Percentiles rank a stretch among this genome's conserved stretches.
These are phyloP conservation scores for Anas capensis DNA, from an alignment of 2,797 vertebrate genomes.

Conservation along the genomic window DNA sequence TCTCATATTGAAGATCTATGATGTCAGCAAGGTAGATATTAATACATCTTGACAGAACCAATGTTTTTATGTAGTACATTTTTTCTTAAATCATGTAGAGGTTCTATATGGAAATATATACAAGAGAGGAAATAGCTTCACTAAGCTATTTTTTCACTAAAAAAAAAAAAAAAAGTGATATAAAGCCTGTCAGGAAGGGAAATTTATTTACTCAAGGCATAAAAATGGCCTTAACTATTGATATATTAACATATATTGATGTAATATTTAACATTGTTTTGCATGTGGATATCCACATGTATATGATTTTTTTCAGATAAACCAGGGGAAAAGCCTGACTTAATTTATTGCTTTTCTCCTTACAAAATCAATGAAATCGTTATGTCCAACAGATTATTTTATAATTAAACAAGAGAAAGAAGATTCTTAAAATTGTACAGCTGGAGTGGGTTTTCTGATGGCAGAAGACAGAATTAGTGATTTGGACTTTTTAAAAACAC, in stretches of 20 bases:
- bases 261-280: not conserved
- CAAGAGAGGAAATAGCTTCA: not conserved
- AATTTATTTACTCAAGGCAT: not conserved
- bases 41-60: not conserved
- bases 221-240: not conserved
- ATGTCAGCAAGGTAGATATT: not conserved
- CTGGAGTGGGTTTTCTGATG: not conserved
- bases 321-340: rapidly evolving
- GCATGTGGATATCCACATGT: not conserved
- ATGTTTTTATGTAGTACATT: not conserved
- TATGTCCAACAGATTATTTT: not conserved
- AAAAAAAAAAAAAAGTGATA: not conserved
- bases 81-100: not conserved
- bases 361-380: not conserved
- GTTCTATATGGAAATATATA: not conserved
- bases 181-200: not conserved
- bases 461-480: not conserved
- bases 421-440: not conserved
- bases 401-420: not conserved
- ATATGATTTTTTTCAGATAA: not conserved
- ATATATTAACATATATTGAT: not conserved
- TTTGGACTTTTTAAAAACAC: not conserved
- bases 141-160: not conserved
- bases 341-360: not conserved
- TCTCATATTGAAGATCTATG: not conserved